Evolutionary conservation across 2,888 invertebrate species (phyloP).

Genomic region (Parochlus steinenii): DNA sequence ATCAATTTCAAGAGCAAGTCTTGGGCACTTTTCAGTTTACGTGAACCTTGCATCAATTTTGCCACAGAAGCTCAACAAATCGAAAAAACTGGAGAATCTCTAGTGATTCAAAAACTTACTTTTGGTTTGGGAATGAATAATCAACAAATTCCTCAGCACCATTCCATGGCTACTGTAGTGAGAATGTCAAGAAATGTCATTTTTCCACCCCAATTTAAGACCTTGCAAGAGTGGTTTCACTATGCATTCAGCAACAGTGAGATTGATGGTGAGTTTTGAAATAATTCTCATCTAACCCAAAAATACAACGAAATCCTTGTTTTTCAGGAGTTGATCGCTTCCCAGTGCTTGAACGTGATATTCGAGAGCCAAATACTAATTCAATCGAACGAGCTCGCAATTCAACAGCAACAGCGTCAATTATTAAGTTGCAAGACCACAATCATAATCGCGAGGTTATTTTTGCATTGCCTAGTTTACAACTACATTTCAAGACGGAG

Average conservation of each 20-base stretch:
- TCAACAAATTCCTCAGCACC: constrained; percentile 48
- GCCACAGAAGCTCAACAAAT: constrained; percentile 85
- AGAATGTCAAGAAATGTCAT: constrained; percentile 79
- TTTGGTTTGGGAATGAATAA: constrained; percentile 67
- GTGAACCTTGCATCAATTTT: constrained; percentile 84
- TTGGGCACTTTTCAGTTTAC: constrained; percentile 89
- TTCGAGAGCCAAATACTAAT: constrained; percentile 37
- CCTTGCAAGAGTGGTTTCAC: constrained; percentile 89
- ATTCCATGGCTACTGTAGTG: constrained; percentile 89
- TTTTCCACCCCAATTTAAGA: constrained; percentile 91
- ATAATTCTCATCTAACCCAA: not conserved
- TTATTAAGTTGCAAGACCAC: constrained; percentile 53
- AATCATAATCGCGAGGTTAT: constrained; percentile 88
- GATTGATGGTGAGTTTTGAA: constrained; percentile 57
- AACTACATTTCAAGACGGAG: constrained; percentile 83
- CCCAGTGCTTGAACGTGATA: constrained; percentile 71
- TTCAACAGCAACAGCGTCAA: constrained; percentile 31
- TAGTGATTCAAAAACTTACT: constrained; percentile 80
- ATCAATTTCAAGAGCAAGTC: constrained; percentile 92
- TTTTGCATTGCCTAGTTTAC: constrained; percentile 84
- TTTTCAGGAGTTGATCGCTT: constrained; percentile 70
- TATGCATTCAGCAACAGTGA: constrained; percentile 91
- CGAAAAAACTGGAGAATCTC: constrained; percentile 49
- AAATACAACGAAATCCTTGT: constrained; percentile 13
- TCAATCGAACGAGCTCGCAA: constrained; percentile 38